Evolutionary conservation across 2,888 invertebrate genomes (phyloP).

Genomic region (Noctua janthina): DNA sequence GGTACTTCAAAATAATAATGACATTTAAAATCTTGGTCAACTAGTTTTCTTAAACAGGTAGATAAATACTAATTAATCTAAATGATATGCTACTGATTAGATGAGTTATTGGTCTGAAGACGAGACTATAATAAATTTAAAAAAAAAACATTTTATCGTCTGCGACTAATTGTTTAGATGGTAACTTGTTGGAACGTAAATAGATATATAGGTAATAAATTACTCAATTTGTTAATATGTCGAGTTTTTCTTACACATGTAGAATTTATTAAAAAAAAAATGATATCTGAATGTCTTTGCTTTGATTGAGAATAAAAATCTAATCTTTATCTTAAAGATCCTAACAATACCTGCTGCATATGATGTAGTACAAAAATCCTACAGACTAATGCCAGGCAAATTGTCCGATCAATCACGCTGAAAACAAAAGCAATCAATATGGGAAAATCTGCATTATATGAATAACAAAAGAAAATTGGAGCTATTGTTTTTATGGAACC

Average conservation of each 20-base stretch:
- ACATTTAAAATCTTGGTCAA: conserved; percentile 23
- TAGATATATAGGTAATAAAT: neutral
- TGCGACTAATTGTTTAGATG: neutral
- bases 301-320: neutral
- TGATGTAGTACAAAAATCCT: neutral
- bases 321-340: neutral
- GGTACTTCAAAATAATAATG: neutral
- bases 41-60: conserved; percentile 1
- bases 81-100: conserved; percentile 11
- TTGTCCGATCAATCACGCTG: conserved; percentile 58
- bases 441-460: conserved; percentile 57
- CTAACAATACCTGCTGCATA: neutral
- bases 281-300: neutral
- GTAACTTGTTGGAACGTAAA: neutral
- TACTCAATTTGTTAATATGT: neutral
- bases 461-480: conserved; percentile 56
- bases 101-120: conserved; percentile 25
- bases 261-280: neutral
- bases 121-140: neutral
- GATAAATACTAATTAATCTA: conserved; percentile 5
- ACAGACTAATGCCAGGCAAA: conserved; percentile 3
- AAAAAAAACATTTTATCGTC: neutral
- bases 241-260: neutral
- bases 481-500: conserved; percentile 58
- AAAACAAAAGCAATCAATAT: conserved; percentile 59